phyloP scores from a whole-genome alignment of 2,797 vertebrate species.

The Gadopsis bispinosus region DNA sequence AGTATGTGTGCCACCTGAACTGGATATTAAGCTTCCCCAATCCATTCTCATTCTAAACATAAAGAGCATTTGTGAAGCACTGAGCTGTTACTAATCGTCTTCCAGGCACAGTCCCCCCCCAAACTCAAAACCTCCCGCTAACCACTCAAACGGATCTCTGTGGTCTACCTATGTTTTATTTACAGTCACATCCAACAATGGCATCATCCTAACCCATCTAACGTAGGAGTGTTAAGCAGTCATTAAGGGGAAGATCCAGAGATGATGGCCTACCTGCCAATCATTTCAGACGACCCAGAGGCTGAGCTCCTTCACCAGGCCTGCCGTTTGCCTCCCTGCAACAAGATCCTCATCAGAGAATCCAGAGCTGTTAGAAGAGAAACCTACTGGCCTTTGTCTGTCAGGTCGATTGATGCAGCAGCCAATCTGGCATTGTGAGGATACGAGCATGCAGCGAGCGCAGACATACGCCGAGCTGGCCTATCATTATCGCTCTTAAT shows the following conservation, averaged over 20 bases:
- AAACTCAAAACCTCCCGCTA: conserved; percentile 33
- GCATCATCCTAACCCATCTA: conserved; percentile 4
- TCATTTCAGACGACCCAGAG: conserved; percentile 34
- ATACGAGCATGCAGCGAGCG: conserved; percentile 43
- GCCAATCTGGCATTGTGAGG: conserved; percentile 59
- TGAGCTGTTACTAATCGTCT: conserved; percentile 66
- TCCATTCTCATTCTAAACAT: conserved; percentile 37
- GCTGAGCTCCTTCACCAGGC: conserved; percentile 24
- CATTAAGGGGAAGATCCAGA: conserved; percentile 25
- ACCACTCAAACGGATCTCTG: conserved; percentile 15
- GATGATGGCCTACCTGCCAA: conserved; percentile 39
- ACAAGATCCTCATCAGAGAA: conserved; percentile 52
- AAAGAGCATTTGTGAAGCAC: conserved; percentile 51
- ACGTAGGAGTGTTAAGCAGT: conserved; percentile 34
- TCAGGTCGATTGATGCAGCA: conserved; percentile 73
- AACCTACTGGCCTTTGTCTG: conserved; percentile 67
- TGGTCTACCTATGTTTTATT: conserved; percentile 9
- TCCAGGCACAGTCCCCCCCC: conserved; percentile 57
- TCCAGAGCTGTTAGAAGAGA: conserved; percentile 55
- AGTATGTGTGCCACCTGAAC: conserved; percentile 44
- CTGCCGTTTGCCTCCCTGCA: conserved; percentile 23
- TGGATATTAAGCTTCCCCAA: conserved; percentile 41
- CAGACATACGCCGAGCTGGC: conserved; percentile 71
- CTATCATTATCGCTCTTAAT: conserved; percentile 81
- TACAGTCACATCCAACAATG: background rate